Evolutionary conservation across 2,797 vertebrate species (phyloP), one percentile per base, ranked within the genome.

Genomic region (Acanthurus leucopareius): DNA sequence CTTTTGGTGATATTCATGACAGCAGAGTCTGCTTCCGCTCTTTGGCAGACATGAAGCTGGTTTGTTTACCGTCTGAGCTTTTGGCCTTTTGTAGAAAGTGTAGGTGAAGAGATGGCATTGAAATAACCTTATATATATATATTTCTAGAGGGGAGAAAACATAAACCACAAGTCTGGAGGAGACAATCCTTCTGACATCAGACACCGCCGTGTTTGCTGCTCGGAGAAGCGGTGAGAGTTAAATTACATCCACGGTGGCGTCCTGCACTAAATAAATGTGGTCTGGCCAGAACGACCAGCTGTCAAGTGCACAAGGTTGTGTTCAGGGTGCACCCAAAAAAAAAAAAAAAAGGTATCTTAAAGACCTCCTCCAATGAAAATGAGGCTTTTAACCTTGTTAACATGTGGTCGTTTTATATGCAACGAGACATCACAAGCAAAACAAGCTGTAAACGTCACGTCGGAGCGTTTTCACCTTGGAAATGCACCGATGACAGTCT

Each of bases 181-280:
- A 77, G 52, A 64, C 25, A 10, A 22, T 45, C 65, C 48, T 57
- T 65, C 20, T 40, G 57, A 28, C 51, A 63, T 28, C 57, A 70
- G 80, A 73, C 75, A 47, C 40, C n/a, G 52, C 59, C 42, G 62
- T 62, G 63, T 66, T 25, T 74, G 51, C 17, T 66, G 75, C 64
- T 74, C 58, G 25, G 62, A 35, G 47, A 75, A 71, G 58, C 38
- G 45, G 19, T 5, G 20, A 52, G 60, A 54, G 44, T 79, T 66
- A 52, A 63, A 52, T 76, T 67, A 72, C 83, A 73, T 45, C 54
- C 74, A 69, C 49, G 9, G 62, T 8, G 59, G 63, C 58, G 16
- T 25, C 15, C 25, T 22, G 48, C 64, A 72, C 40, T 56, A 57
- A 78, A 82, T 53, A 71, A 59, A 79, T 53, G 67, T 11, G 48